Evolutionary conservation across 2,797 vertebrate species (phyloP), one percentile per base, ranked within the genome.

Genomic region (Leptodactylus fallax): DNA sequence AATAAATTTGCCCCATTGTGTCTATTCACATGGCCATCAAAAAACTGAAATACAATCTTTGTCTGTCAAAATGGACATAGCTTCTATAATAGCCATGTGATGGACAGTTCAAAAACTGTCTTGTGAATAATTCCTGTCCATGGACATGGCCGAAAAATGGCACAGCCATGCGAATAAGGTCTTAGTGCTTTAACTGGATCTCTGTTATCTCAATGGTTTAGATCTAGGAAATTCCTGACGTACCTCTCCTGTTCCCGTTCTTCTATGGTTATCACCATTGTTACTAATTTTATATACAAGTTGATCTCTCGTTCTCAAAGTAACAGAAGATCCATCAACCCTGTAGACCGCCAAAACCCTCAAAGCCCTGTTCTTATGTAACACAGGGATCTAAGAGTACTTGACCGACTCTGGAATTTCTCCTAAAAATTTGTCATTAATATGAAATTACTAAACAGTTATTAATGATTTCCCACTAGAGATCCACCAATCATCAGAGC

Each of bases 401-500:
- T 61, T 47, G 56, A 49, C 56, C 79, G 45, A 58, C 7, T 45
- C 25, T 0, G 12, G 7, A 53, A 71, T 71, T 10, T 83, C 55
- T 85, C 67, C 79, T 51, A 8, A 7, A 74, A 87, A 51, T 19
- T 23, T 23, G 21, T 78, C 79, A 65, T 79, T 77, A 4, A 82
- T 81, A 11, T 47, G 49, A 16, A 80, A 87, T 2, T 60, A 71
- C 45, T 10, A 67, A 3, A 0, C 58, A 49, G 63, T 6, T 81
- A 6, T 87, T 69, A 85, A 86, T 51, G 72, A 71, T 74, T 74
- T 56, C 36, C 36, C 78, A 81, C 45, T 81, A 21, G 45, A 83
- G 88, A 7, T 63, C 69, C 0, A 67, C 87, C 71, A 55, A 53
- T 77, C 67, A 69, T 56, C 77, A 83, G 86, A 89, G 85, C 87